Base-by-base conservation (phyloP, 2,888 invertebrate species). In the Mythimna impura region DNA sequence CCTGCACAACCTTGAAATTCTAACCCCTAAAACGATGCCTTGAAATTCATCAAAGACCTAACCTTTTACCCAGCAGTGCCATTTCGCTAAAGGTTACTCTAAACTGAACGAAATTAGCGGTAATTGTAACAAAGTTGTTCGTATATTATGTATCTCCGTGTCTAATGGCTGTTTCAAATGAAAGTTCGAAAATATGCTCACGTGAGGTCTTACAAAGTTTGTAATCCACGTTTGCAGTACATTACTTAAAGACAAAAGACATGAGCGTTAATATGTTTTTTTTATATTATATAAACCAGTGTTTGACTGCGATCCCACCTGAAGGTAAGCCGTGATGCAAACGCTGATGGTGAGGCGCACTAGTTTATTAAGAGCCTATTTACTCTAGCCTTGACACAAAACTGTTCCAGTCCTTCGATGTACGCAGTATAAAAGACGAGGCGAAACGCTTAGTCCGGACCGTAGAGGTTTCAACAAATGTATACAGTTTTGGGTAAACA, bases 111-210 rank as follows among this genome's bases (percentile, higher is more conserved):
- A 74, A 65, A 62, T 75, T 25, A 52, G 47, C 9, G 6, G 65
- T 66, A 71, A 80, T 64, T 66, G 34, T 63, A 36, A 34, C 36
- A 25, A 58, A 66, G 10, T 58, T 52, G 25, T 43, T 57, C 50
- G n/a, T 54, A 20, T 30, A 62, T 57, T 61, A 55, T 36, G 14
- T 66, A 57, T 80, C 55, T 70, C 57, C 65, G 70, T 80, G 76
- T 10, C 58, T 47, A 30, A 22, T 1, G 34, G 14, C 64, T 65
- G 55, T 75, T 78, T 65, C 17, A 12, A 57, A 55, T 36, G 34
- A 54, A 34, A 17, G 20, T 58, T 66, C 64, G 25, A 57, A 75
- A 78, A 75, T 76, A 80, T 57, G 1, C 14, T 66, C 47, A 12
- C 52, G 36, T 78, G 36, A 70, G 61, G 75, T 17, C 22, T 47